These are phyloP conservation scores for Urocitellus parryii DNA, from an alignment of 2,113 vertebrate genomes.

Conservation along the genomic window DNA sequence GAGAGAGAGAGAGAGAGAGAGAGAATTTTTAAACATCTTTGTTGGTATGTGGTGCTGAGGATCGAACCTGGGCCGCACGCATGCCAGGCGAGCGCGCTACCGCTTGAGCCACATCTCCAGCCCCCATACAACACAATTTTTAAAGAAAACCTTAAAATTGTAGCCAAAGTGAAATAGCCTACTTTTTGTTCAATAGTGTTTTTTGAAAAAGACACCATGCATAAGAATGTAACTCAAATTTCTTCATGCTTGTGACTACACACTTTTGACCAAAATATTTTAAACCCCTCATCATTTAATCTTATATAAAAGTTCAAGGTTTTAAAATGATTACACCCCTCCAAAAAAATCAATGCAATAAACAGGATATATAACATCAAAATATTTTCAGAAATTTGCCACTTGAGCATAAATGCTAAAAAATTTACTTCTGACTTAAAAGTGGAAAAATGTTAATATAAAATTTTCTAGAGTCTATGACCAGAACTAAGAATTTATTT, in stretches of 20 bases:
- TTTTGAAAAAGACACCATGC: background rate
- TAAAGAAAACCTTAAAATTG: background rate
- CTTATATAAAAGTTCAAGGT: conserved; percentile 57
- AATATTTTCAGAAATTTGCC: conserved; percentile 9
- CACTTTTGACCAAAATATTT: background rate
- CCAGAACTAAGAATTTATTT: conserved; percentile 24
- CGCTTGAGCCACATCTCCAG: too few species aligned
- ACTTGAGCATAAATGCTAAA: conserved; percentile 13
- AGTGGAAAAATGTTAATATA: conserved; percentile 2
- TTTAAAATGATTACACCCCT: conserved; percentile 20
- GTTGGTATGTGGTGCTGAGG: too few species aligned
- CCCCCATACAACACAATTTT: background rate
- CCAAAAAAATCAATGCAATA: background rate
- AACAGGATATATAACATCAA: background rate
- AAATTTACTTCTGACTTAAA: conserved; percentile 19
- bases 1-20: too few species aligned
- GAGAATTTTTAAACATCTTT: too few species aligned
- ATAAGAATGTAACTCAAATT: background rate
- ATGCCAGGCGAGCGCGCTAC: too few species aligned
- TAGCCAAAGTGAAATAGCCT: background rate
- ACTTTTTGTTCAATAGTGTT: background rate
- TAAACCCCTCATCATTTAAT: conserved; percentile 13
- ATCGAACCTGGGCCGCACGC: too few species aligned
- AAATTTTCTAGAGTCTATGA: conserved; percentile 10
- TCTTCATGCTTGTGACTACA: conserved; percentile 1